Conservation (phyloP, 2,888 invertebrate genomes). For the Pinctada fucata region DNA sequence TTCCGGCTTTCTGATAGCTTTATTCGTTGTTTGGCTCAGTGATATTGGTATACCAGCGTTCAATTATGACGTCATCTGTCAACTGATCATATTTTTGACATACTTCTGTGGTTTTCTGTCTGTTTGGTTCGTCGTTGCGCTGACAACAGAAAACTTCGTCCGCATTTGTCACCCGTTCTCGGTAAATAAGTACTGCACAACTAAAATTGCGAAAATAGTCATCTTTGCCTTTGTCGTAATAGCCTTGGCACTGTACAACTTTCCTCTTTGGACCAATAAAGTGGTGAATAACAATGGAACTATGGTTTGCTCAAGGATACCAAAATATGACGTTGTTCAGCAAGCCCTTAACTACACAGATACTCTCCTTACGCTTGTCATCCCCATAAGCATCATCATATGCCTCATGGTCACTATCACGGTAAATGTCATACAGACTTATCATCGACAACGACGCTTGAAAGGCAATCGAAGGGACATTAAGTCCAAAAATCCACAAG, state of each 20-base stretch:
- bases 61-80: slow-evolving; percentile 75
- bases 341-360: slow-evolving; percentile 55
- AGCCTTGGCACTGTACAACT: slow-evolving; percentile 54
- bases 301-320: slow-evolving; percentile 45
- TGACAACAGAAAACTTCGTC: slow-evolving; percentile 89
- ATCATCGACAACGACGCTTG: slow-evolving; percentile 19
- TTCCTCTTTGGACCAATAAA: slow-evolving; percentile 58
- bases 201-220: slow-evolving; percentile 52
- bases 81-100: slow-evolving; percentile 49
- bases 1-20: slow-evolving; percentile 84
- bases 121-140: slow-evolving; percentile 90
- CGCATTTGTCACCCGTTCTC: slow-evolving; percentile 87
- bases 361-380: slow-evolving; percentile 41
- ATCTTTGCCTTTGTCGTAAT: slow-evolving; percentile 45
- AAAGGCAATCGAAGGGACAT: slow-evolving; percentile 17
- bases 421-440: slow-evolving; percentile 10
- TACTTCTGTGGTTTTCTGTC: slow-evolving; percentile 86
- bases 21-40: slow-evolving; percentile 78
- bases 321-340: slow-evolving; percentile 41
- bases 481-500: slow-evolving; percentile 22
- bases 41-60: slow-evolving; percentile 39
- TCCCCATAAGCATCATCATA: slow-evolving; percentile 42
- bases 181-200: slow-evolving; percentile 57
- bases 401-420: slow-evolving; percentile 40
- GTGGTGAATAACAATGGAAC: slow-evolving; percentile 10